Conservation (phyloP, 1,140 invertebrate species). For the Drosophila ercepeae region DNA sequence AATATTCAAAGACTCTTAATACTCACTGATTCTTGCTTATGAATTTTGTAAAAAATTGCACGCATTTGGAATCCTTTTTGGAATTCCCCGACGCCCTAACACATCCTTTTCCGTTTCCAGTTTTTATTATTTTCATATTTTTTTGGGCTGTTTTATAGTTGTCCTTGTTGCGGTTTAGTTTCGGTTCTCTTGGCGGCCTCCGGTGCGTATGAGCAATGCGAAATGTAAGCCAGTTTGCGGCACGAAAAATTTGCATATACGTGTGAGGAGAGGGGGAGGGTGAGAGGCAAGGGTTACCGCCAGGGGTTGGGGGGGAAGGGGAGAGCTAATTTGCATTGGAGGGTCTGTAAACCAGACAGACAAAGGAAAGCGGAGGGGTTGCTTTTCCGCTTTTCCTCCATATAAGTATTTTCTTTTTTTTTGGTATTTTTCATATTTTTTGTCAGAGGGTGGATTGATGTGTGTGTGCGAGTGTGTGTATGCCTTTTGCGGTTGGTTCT, state of each 20-base stretch:
- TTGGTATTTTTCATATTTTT: background rate
- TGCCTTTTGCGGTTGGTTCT: constrained; percentile 65
- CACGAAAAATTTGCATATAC: constrained; percentile 66
- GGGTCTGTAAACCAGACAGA: constrained; percentile 20
- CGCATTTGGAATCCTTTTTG: background rate
- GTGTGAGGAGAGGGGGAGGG: too few species aligned
- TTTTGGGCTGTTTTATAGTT: constrained; percentile 11
- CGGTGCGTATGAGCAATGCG: constrained; percentile 51
- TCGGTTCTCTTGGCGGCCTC: background rate
- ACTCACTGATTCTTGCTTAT: constrained; percentile 71
- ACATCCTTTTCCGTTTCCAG: background rate
- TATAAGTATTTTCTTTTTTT: background rate
- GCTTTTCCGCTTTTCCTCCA: background rate
- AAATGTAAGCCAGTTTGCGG: constrained; percentile 65
- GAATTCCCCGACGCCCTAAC: background rate
- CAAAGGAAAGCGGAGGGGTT: background rate
- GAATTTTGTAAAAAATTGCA: constrained; percentile 60
- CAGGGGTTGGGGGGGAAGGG: background rate
- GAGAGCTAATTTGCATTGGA: constrained; percentile 69
- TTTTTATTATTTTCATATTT: constrained; percentile 8
- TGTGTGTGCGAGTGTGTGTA: constrained; percentile 32
- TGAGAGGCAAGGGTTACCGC: constrained; percentile 20
- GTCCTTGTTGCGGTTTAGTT: constrained; percentile 21
- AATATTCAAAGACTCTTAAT: constrained; percentile 67
- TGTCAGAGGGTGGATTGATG: constrained; percentile 17